These are phyloP conservation scores for Amphipyra berbera DNA, from an alignment of 2,888 invertebrate genomes.

Conservation along the genomic window DNA sequence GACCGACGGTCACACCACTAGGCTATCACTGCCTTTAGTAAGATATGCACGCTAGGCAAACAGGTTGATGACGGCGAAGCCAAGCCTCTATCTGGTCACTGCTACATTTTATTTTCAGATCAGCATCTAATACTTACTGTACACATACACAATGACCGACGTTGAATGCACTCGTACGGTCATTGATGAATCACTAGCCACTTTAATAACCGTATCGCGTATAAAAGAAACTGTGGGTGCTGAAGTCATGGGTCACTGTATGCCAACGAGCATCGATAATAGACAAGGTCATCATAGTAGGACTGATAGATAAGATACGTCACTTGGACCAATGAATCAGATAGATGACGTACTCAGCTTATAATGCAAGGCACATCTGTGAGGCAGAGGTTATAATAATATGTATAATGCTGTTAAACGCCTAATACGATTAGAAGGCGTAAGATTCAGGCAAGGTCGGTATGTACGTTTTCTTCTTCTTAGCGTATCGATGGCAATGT, in stretches of 20 bases:
- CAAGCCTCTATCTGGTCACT: not conserved
- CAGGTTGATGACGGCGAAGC: not conserved
- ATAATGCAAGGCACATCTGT: conserved; percentile 37
- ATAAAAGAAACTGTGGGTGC: conserved; percentile 9
- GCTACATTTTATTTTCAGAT: not conserved
- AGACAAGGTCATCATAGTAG: not conserved
- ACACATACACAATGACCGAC: conserved; percentile 2
- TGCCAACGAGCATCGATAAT: conserved; percentile 14
- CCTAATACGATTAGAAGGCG: conserved; percentile 24
- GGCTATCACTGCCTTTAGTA: too few relatives aligned
- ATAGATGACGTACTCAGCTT: conserved; percentile 33
- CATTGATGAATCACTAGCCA: conserved; percentile 7
- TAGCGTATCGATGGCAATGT: too few relatives aligned
- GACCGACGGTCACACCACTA: too few relatives aligned
- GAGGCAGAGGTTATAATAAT: conserved; percentile 31
- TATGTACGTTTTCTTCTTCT: too few relatives aligned
- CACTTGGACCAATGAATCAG: conserved; percentile 34
- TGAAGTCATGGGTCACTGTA: conserved; percentile 17
- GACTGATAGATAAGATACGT: conserved; percentile 10
- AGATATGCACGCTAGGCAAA: not conserved
- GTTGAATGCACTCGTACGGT: conserved; percentile 1
- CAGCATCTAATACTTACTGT: not conserved
- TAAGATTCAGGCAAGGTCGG: conserved; percentile 28
- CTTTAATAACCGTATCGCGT: conserved; percentile 1
- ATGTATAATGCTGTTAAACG: conserved; percentile 33